Evolutionary conservation across 2,113 vertebrate genomes (phyloP).

Genomic region (Willisornis vidua): DNA sequence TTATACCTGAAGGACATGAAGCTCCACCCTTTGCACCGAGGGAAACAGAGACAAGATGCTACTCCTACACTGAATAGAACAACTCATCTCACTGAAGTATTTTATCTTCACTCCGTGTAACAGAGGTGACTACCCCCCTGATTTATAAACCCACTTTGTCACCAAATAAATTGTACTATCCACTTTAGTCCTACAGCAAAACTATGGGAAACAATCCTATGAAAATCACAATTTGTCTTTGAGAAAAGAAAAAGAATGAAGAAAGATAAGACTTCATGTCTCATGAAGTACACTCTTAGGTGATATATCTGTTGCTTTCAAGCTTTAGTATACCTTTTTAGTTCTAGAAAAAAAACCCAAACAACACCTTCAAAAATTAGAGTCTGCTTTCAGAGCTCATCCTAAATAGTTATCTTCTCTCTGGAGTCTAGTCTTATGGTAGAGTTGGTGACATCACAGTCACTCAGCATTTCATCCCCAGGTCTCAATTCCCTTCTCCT

Average conservation of each 20-base stretch:
- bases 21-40: neutral
- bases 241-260: neutral
- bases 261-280: neutral
- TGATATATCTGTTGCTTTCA: neutral
- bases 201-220: neutral
- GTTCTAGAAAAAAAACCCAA: neutral
- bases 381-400: neutral
- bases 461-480: neutral
- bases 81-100: neutral
- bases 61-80: neutral
- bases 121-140: neutral
- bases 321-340: neutral
- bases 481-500: neutral
- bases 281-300: neutral
- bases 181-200: neutral
- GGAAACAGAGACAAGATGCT: neutral
- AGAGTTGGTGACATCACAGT: fast-evolving
- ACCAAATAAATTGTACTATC: neutral
- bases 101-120: neutral
- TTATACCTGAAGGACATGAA: fast-evolving
- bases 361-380: neutral
- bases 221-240: neutral
- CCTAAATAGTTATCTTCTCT: neutral
- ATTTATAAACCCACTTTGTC: neutral
- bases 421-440: neutral